These are phyloP conservation scores for Ophioninae sp. DNA, from an alignment of 2,888 invertebrate species.

Conservation along the genomic window DNA sequence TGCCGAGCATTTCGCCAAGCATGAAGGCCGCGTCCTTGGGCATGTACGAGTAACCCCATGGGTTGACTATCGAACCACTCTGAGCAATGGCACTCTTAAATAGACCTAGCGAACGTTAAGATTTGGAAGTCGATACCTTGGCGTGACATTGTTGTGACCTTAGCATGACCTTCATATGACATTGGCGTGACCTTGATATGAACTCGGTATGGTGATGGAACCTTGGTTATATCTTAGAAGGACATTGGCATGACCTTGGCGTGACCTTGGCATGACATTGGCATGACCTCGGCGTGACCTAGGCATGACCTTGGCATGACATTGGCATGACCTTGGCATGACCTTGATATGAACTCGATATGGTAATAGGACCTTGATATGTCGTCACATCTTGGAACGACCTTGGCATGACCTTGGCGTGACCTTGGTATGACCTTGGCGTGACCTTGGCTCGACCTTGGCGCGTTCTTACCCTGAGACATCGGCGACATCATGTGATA, in stretches of 20 bases:
- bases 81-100: conserved; percentile 74
- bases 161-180: no score
- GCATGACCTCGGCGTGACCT: no score
- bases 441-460: not conserved
- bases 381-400: not conserved
- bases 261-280: no score
- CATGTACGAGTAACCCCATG: conserved; percentile 71
- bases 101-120: conserved; percentile 67
- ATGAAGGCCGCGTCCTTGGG: conserved; percentile 73
- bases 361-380: no score
- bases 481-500: conserved; percentile 76
- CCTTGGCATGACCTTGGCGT: not conserved
- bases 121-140: not conserved
- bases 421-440: not conserved
- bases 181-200: no score
- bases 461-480: conserved; percentile 71
- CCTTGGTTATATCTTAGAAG: no score
- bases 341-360: no score
- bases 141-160: not conserved
- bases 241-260: no score
- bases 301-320: no score
- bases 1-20: conserved; percentile 74
- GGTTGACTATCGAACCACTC: conserved; percentile 72
- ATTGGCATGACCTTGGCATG: no score
- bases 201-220: no score